phyloP scores from a whole-genome alignment of 1,140 invertebrate genomes.

The Drosophila arawakana region DNA sequence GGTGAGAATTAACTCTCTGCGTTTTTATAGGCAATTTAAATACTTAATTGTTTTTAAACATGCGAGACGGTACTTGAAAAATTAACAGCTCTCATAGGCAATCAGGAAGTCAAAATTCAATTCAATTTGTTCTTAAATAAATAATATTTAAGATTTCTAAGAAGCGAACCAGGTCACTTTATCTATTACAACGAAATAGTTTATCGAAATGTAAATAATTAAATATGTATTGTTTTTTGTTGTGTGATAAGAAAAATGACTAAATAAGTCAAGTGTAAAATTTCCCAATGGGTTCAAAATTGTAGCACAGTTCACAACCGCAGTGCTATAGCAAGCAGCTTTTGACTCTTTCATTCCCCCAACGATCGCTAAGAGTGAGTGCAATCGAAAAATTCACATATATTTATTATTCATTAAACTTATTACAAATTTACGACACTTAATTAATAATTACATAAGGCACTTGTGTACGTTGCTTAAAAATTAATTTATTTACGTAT shows the following conservation, averaged over 20 bases:
- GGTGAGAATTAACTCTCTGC: background rate
- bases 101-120: background rate
- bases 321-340: constrained; percentile 22
- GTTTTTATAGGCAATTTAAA: background rate
- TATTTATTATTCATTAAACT: constrained; percentile 9
- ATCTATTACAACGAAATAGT: background rate
- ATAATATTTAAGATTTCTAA: too few relatives aligned
- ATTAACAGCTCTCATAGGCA: background rate
- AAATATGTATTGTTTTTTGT: background rate
- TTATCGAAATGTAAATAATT: constrained; percentile 2
- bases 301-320: constrained; percentile 36
- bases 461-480: constrained; percentile 27
- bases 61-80: background rate
- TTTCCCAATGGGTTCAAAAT: background rate
- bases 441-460: constrained; percentile 15
- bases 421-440: constrained; percentile 5
- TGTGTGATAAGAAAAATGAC: background rate
- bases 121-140: background rate
- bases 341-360: background rate
- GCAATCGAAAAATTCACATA: background rate
- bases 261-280: background rate
- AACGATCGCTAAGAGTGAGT: constrained; percentile 9
- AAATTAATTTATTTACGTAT: constrained; percentile 2
- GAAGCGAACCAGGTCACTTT: too few relatives aligned
- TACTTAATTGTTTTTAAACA: background rate